Conservation (phyloP, 2,113 vertebrate species). For the Brevimyrus niger region DNA sequence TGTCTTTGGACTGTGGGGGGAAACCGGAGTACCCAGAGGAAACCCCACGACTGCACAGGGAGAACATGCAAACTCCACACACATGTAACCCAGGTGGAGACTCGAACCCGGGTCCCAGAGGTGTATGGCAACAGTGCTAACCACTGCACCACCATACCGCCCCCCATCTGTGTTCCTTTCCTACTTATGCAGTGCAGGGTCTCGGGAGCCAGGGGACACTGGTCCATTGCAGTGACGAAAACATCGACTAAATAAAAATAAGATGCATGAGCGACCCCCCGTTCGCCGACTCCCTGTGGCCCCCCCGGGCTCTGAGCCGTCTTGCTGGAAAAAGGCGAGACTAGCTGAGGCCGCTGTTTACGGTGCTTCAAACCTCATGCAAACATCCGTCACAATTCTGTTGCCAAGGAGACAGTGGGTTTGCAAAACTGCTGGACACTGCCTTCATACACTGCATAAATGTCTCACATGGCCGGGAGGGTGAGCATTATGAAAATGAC, state of each 20-base stretch:
- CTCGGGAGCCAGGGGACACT: not conserved
- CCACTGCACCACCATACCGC: no score
- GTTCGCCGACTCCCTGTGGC: not conserved
- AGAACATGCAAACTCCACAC: no score
- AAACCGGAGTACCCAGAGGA: no score
- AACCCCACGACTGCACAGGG: no score
- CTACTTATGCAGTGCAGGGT: not conserved
- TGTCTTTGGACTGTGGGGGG: no score
- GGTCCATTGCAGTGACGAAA: not conserved
- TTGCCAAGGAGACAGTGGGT: slow-evolving; percentile 41
- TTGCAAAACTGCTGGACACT: slow-evolving; percentile 12
- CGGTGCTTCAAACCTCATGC: not conserved
- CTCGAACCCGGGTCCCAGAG: no score
- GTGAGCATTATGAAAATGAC: not conserved
- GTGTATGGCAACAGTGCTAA: no score
- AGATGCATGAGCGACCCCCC: not conserved
- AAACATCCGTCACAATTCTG: slow-evolving; percentile 31
- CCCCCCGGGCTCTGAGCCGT: not conserved
- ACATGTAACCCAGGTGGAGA: no score
- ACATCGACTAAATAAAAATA: not conserved
- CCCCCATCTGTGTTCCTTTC: not conserved
- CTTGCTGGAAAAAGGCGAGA: not conserved
- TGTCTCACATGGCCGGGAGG: not conserved
- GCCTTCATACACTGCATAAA: not conserved
- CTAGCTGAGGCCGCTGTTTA: not conserved